These are phyloP conservation scores for Falcunculus frontatus DNA, from an alignment of 2,113 vertebrate species.

Conservation along the genomic window DNA sequence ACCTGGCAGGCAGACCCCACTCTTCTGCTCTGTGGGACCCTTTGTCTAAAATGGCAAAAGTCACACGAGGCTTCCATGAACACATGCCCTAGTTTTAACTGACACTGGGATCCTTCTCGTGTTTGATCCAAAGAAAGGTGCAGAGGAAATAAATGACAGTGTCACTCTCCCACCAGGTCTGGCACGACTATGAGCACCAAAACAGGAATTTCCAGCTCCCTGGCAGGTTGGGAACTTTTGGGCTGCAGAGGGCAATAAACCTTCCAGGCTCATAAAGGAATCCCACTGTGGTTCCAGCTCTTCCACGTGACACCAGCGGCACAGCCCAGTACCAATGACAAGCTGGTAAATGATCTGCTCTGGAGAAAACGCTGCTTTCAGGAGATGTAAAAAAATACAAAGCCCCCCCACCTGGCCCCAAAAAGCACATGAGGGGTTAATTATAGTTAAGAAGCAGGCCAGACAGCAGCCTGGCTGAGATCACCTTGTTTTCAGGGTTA, in stretches of 20 bases:
- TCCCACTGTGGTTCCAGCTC: neutral
- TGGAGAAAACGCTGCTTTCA: neutral
- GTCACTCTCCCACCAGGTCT: neutral
- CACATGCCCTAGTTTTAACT: neutral
- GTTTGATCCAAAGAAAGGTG: neutral
- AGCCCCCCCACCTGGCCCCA: accelerated
- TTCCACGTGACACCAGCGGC: neutral
- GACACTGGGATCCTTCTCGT: accelerated
- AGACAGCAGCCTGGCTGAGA: neutral
- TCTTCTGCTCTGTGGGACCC: neutral
- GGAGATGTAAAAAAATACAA: neutral
- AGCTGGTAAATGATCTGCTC: neutral
- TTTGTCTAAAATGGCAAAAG: neutral
- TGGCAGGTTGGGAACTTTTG: neutral
- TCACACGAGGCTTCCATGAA: neutral
- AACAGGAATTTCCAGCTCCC: neutral
- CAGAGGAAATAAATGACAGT: neutral
- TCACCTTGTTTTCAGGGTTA: neutral
- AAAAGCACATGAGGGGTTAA: neutral
- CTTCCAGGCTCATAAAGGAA: constrained; percentile 18
- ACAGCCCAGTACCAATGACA: neutral
- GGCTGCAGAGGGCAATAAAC: neutral
- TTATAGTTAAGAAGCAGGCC: neutral
- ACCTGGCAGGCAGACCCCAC: neutral
- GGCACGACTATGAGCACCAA: neutral